Evolutionary conservation across 2,888 invertebrate species (phyloP).

Genomic region (Cremastinae sp.): DNA sequence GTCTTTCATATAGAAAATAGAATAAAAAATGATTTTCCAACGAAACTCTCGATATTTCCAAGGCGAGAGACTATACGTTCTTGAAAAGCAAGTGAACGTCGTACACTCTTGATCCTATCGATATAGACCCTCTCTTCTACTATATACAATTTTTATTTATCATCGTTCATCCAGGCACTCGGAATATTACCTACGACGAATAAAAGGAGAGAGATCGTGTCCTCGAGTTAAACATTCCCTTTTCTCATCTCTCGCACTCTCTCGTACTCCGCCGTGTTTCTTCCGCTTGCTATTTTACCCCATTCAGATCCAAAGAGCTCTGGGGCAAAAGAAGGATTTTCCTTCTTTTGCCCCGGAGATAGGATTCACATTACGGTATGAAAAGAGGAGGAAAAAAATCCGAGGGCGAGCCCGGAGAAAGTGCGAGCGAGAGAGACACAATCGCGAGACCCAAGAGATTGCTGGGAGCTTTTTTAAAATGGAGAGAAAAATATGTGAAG

Average conservation of each 20-base stretch:
- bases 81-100: no score
- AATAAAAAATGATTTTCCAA: no score
- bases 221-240: conserved; percentile 5
- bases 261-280: no score
- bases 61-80: no score
- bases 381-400: neutral
- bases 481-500: neutral
- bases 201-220: neutral
- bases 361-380: conserved; percentile 34
- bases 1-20: no score
- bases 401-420: neutral
- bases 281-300: neutral
- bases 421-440: no score
- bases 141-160: neutral
- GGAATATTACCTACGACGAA: conserved; percentile 4
- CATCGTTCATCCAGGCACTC: neutral
- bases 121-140: no score
- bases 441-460: conserved; percentile 1
- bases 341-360: no score
- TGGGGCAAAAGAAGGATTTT: conserved; percentile 12
- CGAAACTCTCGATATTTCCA: no score
- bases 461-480: neutral
- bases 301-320: conserved; percentile 2
- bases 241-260: no score
- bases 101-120: no score